These are phyloP conservation scores for Campylomormyrus tamandua DNA, from an alignment of 2,113 vertebrate genomes.

Conservation along the genomic window DNA sequence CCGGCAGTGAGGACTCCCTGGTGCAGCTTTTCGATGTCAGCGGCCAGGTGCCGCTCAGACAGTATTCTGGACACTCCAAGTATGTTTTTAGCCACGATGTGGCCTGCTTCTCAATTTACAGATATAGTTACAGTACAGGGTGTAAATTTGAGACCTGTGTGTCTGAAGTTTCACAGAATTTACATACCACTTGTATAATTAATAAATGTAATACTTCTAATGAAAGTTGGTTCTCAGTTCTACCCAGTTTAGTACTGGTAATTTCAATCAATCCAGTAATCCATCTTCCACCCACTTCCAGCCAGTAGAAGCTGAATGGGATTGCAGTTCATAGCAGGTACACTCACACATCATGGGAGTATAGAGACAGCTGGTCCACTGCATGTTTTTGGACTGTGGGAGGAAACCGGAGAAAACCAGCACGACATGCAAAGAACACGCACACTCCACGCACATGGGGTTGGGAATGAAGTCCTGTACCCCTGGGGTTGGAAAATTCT, in stretches of 20 bases:
- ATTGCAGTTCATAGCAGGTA: neutral
- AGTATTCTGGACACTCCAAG: slow-evolving; percentile 84
- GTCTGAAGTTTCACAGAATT: neutral
- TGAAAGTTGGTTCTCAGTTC: neutral
- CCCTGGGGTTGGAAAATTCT: neutral
- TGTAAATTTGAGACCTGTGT: neutral
- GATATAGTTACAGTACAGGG: no score
- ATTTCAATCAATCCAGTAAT: neutral
- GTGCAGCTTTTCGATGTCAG: slow-evolving; percentile 78
- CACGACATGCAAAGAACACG: neutral
- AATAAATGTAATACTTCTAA: neutral
- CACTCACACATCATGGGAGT: neutral
- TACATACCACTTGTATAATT: neutral
- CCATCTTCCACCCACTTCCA: neutral
- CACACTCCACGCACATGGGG: no score
- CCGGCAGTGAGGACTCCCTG: slow-evolving; percentile 79
- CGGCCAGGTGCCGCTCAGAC: slow-evolving; percentile 76
- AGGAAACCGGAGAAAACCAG: neutral
- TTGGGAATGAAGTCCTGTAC: neutral
- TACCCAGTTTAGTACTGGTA: neutral
- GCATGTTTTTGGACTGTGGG: neutral
- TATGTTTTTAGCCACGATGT: slow-evolving; percentile 48
- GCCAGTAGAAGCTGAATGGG: neutral
- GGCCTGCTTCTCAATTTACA: neutral
- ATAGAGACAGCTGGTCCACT: neutral